Evolutionary conservation across 2,888 invertebrate genomes (phyloP), one percentile per base, ranked within the genome.

Genomic region (Melanotus villosus): DNA sequence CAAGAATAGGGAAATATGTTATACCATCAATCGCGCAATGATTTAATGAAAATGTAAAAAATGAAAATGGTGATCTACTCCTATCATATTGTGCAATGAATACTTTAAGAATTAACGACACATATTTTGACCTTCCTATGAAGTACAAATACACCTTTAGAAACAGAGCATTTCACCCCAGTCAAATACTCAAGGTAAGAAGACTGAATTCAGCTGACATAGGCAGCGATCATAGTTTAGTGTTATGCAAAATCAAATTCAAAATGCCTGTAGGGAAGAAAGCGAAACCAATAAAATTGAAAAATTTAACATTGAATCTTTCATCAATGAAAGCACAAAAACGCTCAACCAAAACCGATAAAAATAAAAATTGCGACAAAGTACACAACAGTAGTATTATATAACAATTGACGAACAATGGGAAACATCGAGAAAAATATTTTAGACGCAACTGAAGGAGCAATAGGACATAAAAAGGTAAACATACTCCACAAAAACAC

Each of bases 141-240:
- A 18, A 54, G 6, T 54, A 26, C 23, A 54, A 54, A 54, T 30
- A 30, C 12, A 54, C 54, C 10, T 54, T 21, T 9, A 12, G 23
- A 18, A 56, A 56, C 19, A 57, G 38, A 14, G 10, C 30, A 19
- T 9, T 57, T 16, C 12, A 21, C 12, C 14, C 57, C 12, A 18
- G 32, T 18, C 21, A 38, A 12, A 36, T 57, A 38, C 10, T 57
- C 9, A 21, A 38, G 9, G 41, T 57, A 10, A 4, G 57, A 57
- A 38, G 38, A 21, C 41, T 57, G 6, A 36, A 21, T 4, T 34
- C 38, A 14, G 54, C 54, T 23, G 19, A 47, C 2, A 47, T 47
- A 47, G 57, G 41, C 14, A 57, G 57, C 19, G 57, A 57, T 21
- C 38, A 57, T 19, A 16, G 23, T 21, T 38, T 57, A 19, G 38